Base-by-base conservation (phyloP, 2,888 invertebrate genomes). In the Ditylenchus weischeri region DNA sequence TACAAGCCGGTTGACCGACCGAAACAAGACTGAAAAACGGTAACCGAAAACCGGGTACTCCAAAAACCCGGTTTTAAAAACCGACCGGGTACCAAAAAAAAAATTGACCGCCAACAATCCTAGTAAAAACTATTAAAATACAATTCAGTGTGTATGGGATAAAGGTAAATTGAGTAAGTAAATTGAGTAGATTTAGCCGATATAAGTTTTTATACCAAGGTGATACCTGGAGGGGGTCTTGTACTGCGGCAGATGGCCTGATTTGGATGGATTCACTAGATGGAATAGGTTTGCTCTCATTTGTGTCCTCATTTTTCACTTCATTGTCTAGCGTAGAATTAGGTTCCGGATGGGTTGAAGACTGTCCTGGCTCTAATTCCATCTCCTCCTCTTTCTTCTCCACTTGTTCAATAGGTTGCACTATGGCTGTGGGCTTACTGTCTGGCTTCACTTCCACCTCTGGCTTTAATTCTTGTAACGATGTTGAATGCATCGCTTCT, bases 341-440 rank as follows among this genome's bases (percentile, higher is more conserved):
- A 13, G 43, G 43, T 43, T 43, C 13, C 15, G 43, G 43, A 5
- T 29, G 29, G 2, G 43, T 2, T 43, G 43, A 13, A 8, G 43
- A 43, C 43, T 43, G 43, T 43, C 8, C 15, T 10, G 11, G 13
- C 57, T 5, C 5, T 10, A 18, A 54, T 21, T 29, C 29, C 29
- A 29, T 29, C 29, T 59, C 35, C 59, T 59, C 59, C 59, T 54
- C 29, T 7, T 29, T n/a, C 21, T 54, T 54, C 23, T 54, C n/a
- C 54, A 11, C 21, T 13, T 11, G 11, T 54, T 54, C 54, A 23
- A 54, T 54, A n/a, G 54, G 54, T 13, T 54, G 54, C 11, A 54
- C 54, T 15, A 54, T 29, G 29, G 54, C 54, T 21, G 54, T 54
- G 23, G 54, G 54, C n/a, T 54, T 54, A 18, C 54, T 54, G 11